phyloP scores from a whole-genome alignment of 1,140 invertebrate genomes.

The Eufriesea mexicana region DNA sequence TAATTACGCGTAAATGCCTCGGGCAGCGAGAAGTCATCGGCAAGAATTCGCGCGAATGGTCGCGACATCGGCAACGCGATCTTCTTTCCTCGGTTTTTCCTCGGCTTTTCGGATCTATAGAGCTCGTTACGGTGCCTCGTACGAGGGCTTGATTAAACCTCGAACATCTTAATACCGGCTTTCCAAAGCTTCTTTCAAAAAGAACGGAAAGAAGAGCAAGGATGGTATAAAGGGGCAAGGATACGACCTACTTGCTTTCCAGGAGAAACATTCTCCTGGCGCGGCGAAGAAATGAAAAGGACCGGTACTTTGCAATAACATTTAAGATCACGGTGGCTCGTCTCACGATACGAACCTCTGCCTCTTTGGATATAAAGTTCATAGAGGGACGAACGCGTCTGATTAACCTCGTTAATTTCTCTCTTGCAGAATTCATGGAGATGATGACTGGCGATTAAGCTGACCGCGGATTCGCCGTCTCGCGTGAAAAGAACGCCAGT shows the following conservation, averaged over 20 bases:
- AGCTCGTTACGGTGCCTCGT: slow-evolving; percentile 24
- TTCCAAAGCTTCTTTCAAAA: slow-evolving; percentile 55
- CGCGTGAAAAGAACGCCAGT: slow-evolving; percentile 12
- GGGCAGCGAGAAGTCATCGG: fast-evolving
- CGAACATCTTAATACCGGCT: slow-evolving; percentile 56
- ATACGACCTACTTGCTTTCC: slow-evolving; percentile 59
- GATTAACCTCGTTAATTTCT: slow-evolving; percentile 33
- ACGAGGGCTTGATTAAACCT: slow-evolving; percentile 51
- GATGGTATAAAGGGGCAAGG: slow-evolving; percentile 17
- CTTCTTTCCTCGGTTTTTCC: neutral
- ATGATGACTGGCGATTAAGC: slow-evolving; percentile 89
- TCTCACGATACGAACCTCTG: neutral
- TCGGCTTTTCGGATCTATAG: slow-evolving; percentile 2
- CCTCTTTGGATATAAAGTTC: neutral
- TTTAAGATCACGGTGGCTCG: neutral
- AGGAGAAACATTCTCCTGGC: neutral
- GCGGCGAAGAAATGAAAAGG: slow-evolving; percentile 13
- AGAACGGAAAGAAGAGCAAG: slow-evolving; percentile 3
- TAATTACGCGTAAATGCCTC: neutral
- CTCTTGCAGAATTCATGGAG: slow-evolving; percentile 87
- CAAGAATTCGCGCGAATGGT: neutral
- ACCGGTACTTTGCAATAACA: neutral
- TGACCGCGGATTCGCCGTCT: neutral
- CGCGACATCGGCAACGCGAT: neutral
- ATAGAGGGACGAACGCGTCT: neutral